These are phyloP conservation scores for Dicyrtoma fusca DNA, from an alignment of 2,888 invertebrate species.

Conservation along the genomic window DNA sequence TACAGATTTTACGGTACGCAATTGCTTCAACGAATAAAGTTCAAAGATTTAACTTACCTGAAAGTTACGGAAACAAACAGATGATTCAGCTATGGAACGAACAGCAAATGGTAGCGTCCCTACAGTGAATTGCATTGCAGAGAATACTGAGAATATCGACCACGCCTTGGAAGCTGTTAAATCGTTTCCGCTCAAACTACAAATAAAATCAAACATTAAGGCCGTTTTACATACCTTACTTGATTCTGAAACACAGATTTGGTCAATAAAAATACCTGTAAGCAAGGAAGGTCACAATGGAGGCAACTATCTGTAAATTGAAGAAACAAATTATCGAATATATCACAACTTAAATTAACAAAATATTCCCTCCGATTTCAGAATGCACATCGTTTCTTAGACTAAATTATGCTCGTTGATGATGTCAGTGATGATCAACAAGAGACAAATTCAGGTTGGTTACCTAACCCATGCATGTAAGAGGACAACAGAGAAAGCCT, in stretches of 20 bases:
- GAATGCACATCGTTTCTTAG: too few relatives aligned
- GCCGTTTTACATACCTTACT: not conserved
- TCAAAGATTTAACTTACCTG: constrained; percentile 52
- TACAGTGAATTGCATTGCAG: constrained; percentile 61
- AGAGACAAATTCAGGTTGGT: too few relatives aligned
- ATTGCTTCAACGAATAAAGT: not conserved
- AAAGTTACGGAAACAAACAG: constrained; percentile 60
- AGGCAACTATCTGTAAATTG: constrained; percentile 55
- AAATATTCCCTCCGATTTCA: too few relatives aligned
- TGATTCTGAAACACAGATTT: not conserved
- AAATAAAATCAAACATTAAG: not conserved
- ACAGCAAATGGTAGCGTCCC: constrained; percentile 58
- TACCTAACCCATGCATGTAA: too few relatives aligned
- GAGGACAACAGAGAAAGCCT: too few relatives aligned
- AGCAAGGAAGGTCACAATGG: constrained; percentile 60
- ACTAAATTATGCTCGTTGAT: too few relatives aligned
- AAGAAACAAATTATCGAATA: too few relatives aligned
- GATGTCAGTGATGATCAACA: too few relatives aligned
- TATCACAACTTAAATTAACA: too few relatives aligned
- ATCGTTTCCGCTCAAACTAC: constrained; percentile 57
- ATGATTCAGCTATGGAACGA: constrained; percentile 59
- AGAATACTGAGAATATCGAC: constrained; percentile 61
- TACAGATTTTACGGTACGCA: constrained; percentile 14
- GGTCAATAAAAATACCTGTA: constrained; percentile 55
- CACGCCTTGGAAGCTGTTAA: constrained; percentile 59